Conservation (phyloP, 2,797 vertebrate genomes). For the Diplodus puntazzo region DNA sequence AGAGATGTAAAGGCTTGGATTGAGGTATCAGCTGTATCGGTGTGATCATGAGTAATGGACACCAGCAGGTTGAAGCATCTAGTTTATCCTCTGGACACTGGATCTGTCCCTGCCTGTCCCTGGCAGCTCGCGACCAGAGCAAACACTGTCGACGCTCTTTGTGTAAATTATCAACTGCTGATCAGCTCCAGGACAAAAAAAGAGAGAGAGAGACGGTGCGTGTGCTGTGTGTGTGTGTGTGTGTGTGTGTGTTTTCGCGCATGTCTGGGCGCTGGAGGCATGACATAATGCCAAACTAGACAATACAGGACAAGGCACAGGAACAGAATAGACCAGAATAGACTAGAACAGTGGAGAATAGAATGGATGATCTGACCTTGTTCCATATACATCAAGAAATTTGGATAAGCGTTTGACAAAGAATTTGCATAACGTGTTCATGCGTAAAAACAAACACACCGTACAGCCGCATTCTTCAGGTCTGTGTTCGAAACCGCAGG, state of each 20-base stretch:
- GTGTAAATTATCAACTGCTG: slow-evolving; percentile 52
- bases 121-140: slow-evolving; percentile 53
- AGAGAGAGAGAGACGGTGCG: not conserved
- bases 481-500: slow-evolving; percentile 43
- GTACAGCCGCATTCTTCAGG: slow-evolving; percentile 35
- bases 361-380: not conserved
- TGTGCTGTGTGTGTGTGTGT: not conserved
- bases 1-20: slow-evolving; percentile 25
- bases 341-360: not conserved
- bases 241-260: slow-evolving; percentile 16
- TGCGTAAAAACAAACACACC: slow-evolving; percentile 14
- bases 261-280: slow-evolving; percentile 1
- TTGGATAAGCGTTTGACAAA: slow-evolving; percentile 1
- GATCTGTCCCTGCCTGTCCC: slow-evolving; percentile 56
- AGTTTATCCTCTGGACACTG: slow-evolving; percentile 61
- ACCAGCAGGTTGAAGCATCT: slow-evolving; percentile 59
- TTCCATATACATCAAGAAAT: not conserved
- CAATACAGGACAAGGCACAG: not conserved
- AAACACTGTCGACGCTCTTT: slow-evolving; percentile 27
- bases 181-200: slow-evolving; percentile 16
- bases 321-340: slow-evolving; percentile 16
- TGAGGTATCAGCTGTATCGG: slow-evolving; percentile 41
- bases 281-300: slow-evolving; percentile 19
- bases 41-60: slow-evolving; percentile 70
- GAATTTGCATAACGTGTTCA: slow-evolving; percentile 7